Conservation (phyloP, 2,888 invertebrate species). For the Netelia virgata region DNA sequence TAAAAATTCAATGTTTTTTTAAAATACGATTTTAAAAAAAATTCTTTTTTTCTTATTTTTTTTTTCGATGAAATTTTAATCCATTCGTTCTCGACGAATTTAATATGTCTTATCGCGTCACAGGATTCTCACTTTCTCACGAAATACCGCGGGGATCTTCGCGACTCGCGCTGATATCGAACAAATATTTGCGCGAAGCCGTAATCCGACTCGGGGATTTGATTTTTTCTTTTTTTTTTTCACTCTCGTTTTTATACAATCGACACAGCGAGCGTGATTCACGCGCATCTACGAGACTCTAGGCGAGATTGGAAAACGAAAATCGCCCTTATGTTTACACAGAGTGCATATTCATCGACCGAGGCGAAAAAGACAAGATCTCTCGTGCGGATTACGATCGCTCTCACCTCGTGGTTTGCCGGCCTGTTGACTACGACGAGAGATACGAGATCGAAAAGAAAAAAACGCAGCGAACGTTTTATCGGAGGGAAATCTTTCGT, state of each 20-base stretch:
- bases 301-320: background rate
- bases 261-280: background rate
- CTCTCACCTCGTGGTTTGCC: slow-evolving; percentile 47
- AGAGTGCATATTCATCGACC: slow-evolving; percentile 12
- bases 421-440: slow-evolving; percentile 11
- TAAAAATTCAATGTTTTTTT: no score
- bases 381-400: slow-evolving; percentile 53
- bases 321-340: slow-evolving; percentile 34
- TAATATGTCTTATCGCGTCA: background rate
- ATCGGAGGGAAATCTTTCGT: slow-evolving; percentile 40
- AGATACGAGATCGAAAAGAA: background rate
- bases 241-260: slow-evolving; percentile 5
- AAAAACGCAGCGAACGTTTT: background rate
- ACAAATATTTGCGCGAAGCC: slow-evolving; percentile 31
- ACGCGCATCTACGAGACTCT: no score
- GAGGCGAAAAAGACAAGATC: slow-evolving; percentile 24
- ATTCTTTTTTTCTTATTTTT: no score
- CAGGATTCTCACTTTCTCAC: no score
- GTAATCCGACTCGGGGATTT: slow-evolving; percentile 6
- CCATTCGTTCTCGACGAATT: background rate
- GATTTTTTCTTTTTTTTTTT: slow-evolving; percentile 3
- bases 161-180: background rate
- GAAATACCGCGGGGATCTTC: no score
- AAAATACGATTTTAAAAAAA: no score
- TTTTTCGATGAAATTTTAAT: no score